Evolutionary conservation across 2,113 vertebrate genomes (phyloP).

Genomic region (Gavia stellata): DNA sequence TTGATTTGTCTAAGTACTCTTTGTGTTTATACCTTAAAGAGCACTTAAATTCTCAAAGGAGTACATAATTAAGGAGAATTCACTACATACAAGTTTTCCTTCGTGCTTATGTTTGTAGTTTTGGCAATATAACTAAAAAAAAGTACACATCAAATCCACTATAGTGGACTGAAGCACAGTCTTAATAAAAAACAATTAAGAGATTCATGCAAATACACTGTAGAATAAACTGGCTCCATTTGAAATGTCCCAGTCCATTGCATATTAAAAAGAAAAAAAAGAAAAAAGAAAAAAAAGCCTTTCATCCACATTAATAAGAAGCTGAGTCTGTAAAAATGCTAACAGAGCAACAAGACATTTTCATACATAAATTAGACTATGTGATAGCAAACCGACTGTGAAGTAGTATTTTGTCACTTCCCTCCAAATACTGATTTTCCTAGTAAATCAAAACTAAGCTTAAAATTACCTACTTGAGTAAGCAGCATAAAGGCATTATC

Average conservation of each 20-base stretch:
- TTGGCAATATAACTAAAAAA: neutral
- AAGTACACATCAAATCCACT: neutral
- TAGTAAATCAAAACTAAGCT: neutral
- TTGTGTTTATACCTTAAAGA: neutral
- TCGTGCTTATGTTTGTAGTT: neutral
- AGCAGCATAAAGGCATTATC: conserved; percentile 95
- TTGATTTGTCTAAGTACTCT: neutral
- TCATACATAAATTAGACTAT: neutral
- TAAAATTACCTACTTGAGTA: conserved; percentile 81
- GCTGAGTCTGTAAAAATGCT: neutral
- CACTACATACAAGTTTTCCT: neutral
- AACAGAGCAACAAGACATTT: neutral
- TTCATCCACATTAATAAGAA: neutral
- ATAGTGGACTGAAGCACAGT: neutral
- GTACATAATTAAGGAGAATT: neutral
- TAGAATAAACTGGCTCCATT: neutral
- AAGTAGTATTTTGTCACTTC: neutral
- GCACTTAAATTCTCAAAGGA: neutral
- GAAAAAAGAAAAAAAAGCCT: neutral
- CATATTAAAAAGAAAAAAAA: neutral
- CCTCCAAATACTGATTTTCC: neutral
- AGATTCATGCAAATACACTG: neutral
- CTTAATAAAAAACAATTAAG: neutral
- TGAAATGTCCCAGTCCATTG: neutral
- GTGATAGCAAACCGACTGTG: neutral